Percentiles rank a stretch among this genome's conserved stretches.
Conservation (phyloP, 2,797 vertebrate species). For the Gadopsis bispinosus region DNA sequence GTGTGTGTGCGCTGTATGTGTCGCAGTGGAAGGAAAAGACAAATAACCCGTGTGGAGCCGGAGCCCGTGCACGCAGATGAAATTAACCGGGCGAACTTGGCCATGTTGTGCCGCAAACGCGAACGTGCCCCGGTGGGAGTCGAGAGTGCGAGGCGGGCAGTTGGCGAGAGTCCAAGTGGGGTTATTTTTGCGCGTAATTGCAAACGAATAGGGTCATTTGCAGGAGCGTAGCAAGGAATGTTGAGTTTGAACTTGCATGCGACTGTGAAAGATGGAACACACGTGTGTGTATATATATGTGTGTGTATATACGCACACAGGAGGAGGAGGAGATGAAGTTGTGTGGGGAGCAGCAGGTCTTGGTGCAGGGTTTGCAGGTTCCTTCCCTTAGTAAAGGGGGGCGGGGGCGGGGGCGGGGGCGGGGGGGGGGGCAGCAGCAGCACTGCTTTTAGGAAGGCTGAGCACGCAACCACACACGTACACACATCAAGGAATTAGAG, state of each 20-base stretch:
- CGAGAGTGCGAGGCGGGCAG: conserved; percentile 35
- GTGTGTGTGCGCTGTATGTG: no score
- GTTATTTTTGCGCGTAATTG: conserved; percentile 44
- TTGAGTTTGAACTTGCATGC: conserved; percentile 43
- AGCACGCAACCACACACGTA: conserved; percentile 64
- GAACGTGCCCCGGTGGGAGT: conserved; percentile 46
- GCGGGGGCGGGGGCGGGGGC: no score
- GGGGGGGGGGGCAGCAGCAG: no score
- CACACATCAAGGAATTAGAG: conserved; percentile 75
- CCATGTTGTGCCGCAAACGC: conserved; percentile 43
- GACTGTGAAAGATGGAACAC: conserved; percentile 1
- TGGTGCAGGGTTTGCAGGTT: conserved; percentile 44
- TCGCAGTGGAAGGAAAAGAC: conserved; percentile 11
- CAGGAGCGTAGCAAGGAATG: conserved; percentile 33
- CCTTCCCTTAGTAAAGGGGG: conserved; percentile 33
- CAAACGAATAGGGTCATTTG: conserved; percentile 43
- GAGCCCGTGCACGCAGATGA: conserved; percentile 15
- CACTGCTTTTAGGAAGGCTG: conserved; percentile 66
- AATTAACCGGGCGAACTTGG: conserved; percentile 51
- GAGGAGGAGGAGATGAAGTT: conserved; percentile 40
- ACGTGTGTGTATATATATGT: no score
- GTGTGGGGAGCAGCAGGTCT: conserved; percentile 24
- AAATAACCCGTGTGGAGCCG: conserved; percentile 6
- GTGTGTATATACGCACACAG: not conserved
- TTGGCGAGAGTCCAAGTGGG: conserved; percentile 47